These are phyloP conservation scores for Mungos mungo DNA, from an alignment of 2,113 vertebrate species.

Conservation along the genomic window DNA sequence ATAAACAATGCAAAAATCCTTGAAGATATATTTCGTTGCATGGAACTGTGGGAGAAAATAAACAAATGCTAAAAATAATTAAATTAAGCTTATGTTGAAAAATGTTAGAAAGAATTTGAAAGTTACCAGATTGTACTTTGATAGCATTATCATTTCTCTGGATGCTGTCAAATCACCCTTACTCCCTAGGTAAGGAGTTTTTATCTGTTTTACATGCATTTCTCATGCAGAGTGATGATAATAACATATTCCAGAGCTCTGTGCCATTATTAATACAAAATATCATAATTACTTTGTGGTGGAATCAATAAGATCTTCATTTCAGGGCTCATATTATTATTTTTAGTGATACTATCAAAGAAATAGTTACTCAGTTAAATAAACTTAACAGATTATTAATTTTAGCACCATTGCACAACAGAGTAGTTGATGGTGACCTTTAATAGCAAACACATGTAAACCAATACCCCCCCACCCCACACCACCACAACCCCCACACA, in stretches of 20 bases:
- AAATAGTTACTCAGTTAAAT: not conserved
- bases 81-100: not conserved
- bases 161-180: not conserved
- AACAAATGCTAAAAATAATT: not conserved
- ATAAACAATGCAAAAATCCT: not conserved
- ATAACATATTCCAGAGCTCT: not conserved
- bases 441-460: not conserved
- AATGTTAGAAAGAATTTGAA: not conserved
- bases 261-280: not conserved
- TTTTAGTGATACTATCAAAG: not conserved
- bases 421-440: not conserved
- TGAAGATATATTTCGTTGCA: not conserved
- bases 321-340: not conserved
- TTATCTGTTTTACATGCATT: not conserved
- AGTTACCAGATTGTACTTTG: not conserved
- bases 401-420: not conserved
- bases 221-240: not conserved
- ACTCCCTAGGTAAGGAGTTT: not conserved
- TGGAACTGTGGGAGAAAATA: not conserved
- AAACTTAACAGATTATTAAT: not conserved
- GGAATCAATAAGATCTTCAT: not conserved
- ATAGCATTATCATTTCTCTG: not conserved
- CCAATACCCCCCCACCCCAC: fast-evolving
- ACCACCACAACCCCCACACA: not conserved
- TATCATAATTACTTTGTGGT: not conserved